Evolutionary conservation across 2,113 vertebrate genomes (phyloP), one percentile per base, ranked within the genome.

Genomic region (Platichthys stellatus): DNA sequence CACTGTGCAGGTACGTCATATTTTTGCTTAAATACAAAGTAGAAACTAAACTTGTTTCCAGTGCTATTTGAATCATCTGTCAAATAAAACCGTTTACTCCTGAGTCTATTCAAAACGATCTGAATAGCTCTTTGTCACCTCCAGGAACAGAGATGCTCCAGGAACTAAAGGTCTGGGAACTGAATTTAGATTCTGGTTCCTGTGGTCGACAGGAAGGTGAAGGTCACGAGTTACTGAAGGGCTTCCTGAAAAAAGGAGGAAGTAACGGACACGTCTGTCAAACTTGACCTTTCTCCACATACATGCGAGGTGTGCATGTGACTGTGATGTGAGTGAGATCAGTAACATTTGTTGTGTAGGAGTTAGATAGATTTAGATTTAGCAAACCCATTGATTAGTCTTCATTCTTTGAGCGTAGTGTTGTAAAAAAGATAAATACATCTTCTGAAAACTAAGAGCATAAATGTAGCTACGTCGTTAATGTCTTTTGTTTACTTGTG

Each of bases 11-110:
- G 64, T 69, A 26, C 26, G 62, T 40, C 0, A 26, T 74, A 74
- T 86, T 83, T 83, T 82, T 72, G 51, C 63, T 59, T 24, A 54
- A 58, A 56, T 74, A 40, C 74, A 76, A 74, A 21, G 40, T 31
- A 14, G 23, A 66, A 72, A 78, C 3, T 62, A 15, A 62, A 72
- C 81, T 72, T 80, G 76, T 83, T 80, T 82, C 76, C 59, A 83
- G 47, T 31, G 59, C 14, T 0, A 1, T 43, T 56, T 35, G 0
- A 35, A 51, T 17, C 1, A 57, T 40, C 8, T 40, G 12, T 43
- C 40, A 43, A 43, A 43, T 38, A 38, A 38, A 38, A 38, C 9
- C 7, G 0, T 38, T 38, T 38, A 38, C 9, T 38, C 5, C 28
- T 31, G 28, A 7, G 28, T 38, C 35, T 3, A 13, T 49, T 49